Percentiles rank a stretch among this genome's conserved stretches.
These are phyloP conservation scores for Drosophila nr. medialis DNA, from an alignment of 2,888 invertebrate genomes.

Conservation along the genomic window DNA sequence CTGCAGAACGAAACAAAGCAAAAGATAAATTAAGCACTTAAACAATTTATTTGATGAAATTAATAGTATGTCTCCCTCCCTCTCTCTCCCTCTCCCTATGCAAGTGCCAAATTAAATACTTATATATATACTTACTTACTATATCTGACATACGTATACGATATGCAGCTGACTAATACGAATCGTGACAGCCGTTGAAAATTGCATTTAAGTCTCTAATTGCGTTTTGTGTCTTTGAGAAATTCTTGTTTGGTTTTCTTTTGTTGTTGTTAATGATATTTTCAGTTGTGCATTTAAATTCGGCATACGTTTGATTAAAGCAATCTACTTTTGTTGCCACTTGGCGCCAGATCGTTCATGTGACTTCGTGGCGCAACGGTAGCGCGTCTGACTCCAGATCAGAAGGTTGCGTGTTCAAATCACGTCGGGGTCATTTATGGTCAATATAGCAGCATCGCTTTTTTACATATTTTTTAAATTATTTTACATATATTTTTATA, in stretches of 20 bases:
- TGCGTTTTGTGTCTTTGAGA: conserved; percentile 20
- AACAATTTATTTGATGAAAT: conserved; percentile 53
- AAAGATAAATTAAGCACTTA: conserved; percentile 58
- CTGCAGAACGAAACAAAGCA: conserved; percentile 34
- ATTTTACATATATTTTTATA: not conserved
- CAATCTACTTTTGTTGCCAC: not conserved
- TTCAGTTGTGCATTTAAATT: not conserved
- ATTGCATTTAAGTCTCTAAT: conserved; percentile 51
- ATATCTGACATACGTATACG: not conserved
- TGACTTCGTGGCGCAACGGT: conserved; percentile 72
- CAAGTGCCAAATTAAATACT: conserved; percentile 50
- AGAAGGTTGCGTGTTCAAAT: conserved; percentile 73
- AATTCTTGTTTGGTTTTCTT: conserved; percentile 3
- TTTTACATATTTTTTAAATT: not conserved
- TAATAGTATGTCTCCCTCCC: not conserved
- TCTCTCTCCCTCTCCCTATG: conserved; percentile 6
- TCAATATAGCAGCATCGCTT: no score
- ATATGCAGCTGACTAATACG: conserved; percentile 50
- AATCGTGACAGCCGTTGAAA: conserved; percentile 64
- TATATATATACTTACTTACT: conserved; percentile 4
- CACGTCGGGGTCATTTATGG: conserved; percentile 68
- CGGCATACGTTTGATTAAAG: not conserved
- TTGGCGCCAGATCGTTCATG: conserved; percentile 40
- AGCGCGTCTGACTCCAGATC: conserved; percentile 72
- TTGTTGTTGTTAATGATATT: conserved; percentile 6